Base-by-base conservation (phyloP, 1,140 invertebrate genomes). In the Apocrypta bakeri region DNA sequence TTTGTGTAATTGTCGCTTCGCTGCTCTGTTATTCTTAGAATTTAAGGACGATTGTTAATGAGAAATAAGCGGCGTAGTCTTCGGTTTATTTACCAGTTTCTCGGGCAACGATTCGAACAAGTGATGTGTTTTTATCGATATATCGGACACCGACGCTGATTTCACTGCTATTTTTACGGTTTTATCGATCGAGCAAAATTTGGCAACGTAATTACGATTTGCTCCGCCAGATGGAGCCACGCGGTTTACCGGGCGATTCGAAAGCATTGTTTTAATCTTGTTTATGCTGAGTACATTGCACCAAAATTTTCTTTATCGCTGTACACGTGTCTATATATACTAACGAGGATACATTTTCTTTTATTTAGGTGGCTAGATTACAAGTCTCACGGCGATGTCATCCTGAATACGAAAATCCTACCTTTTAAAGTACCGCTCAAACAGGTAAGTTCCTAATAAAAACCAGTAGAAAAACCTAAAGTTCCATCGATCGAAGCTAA, bases 391-490 rank as follows among this genome's bases (percentile, higher is more conserved):
- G 96, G 96, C 1, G 87, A 92, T 29, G 90, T 93, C 7, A 94
- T 97, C 79, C 90, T 93, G 42, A 94, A 94, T 3, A 96, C 96
- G 14, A 93, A 94, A 82, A 94, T 97, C 77, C 93, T 97, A 85
- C 94, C 95, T 37, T 96, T 96, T 87, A 97, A 97, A 92, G 96
- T 96, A 66, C 96, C 96, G n/a, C 89, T 97, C 17, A 93, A 91
- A 86, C 90, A 93, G 91, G 95, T 96, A 90, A 94, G 94, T 93
- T 42, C n/a, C 6, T 6, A 56, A 48, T 7, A 37, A 37, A 37
- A 37, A 2, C 3, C 33, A 9, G 9, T 2, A 37, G 33, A 37
- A 9, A 4, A 37, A n/a, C n/a, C n/a, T n/a, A n/a, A n/a, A n/a
- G n/a, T n/a, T n/a, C n/a, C n/a, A n/a, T n/a, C n/a, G n/a, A n/a